Conservation (phyloP, 2,888 invertebrate genomes). For the Kuschelorhynchus macadamiae region DNA sequence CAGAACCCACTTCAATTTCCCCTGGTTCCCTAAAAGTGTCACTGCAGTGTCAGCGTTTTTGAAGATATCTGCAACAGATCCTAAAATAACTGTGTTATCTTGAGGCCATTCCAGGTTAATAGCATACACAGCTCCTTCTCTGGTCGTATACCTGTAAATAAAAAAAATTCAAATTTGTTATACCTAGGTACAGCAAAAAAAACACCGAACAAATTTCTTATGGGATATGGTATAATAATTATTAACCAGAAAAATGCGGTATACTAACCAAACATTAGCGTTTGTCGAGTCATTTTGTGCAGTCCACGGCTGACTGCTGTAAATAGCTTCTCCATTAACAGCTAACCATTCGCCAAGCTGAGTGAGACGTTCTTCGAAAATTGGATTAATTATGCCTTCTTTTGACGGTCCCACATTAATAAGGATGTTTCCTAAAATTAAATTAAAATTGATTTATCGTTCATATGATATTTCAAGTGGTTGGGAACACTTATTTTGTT, state of each 20-base stretch:
- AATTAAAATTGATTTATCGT: no score
- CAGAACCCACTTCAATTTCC: slow-evolving; percentile 58
- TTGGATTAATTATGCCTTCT: slow-evolving; percentile 86
- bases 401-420: slow-evolving; percentile 92
- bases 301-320: slow-evolving; percentile 81
- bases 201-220: no score
- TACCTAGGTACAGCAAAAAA: no score
- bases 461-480: no score
- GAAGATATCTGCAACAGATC: slow-evolving; percentile 64
- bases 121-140: slow-evolving; percentile 74
- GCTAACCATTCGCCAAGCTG: slow-evolving; percentile 85
- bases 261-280: slow-evolving; percentile 59
- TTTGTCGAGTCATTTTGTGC: slow-evolving; percentile 83
- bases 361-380: slow-evolving; percentile 86
- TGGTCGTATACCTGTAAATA: slow-evolving; percentile 56
- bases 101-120: slow-evolving; percentile 80
- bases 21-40: slow-evolving; percentile 70
- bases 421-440: slow-evolving; percentile 77
- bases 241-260: not conserved
- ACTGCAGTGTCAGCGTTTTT: slow-evolving; percentile 62
- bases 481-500: no score
- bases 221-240: no score
- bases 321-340: slow-evolving; percentile 90
- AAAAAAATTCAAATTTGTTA: slow-evolving; percentile 15
- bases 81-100: slow-evolving; percentile 69